phyloP scores from a whole-genome alignment of 1,140 invertebrate species.

The Drosophila nasuta region DNA sequence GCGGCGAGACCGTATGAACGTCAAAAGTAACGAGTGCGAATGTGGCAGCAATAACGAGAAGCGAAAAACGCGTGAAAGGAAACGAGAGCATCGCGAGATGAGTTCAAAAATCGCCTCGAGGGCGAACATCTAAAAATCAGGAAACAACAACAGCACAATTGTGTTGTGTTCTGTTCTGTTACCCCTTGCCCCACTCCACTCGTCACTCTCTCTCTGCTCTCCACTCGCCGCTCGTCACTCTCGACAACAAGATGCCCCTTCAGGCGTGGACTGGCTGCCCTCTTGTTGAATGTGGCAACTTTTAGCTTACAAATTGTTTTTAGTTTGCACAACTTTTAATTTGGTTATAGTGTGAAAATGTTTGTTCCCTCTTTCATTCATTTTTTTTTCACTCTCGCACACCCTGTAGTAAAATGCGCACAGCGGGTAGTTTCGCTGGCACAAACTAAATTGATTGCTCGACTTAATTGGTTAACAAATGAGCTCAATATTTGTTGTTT shows the following conservation, averaged over 20 bases:
- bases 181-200: neutral
- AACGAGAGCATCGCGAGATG: constrained; percentile 3
- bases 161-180: constrained; percentile 11
- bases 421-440: neutral
- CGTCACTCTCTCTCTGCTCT: neutral
- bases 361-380: constrained; percentile 46
- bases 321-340: constrained; percentile 79
- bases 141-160: constrained; percentile 5
- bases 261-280: neutral
- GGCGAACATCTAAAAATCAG: constrained; percentile 36
- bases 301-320: constrained; percentile 81
- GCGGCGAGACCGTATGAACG: neutral
- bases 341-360: constrained; percentile 81
- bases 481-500: too few species aligned
- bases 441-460: too few species aligned
- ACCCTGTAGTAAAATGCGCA: neutral
- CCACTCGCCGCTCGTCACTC: neutral
- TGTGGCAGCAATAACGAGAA: neutral
- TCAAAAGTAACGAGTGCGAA: neutral
- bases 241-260: neutral
- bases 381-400: neutral
- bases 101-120: constrained; percentile 41
- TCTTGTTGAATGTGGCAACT: constrained; percentile 61
- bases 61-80: neutral
- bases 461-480: too few species aligned